These are phyloP conservation scores for Diloba caeruleocephala DNA, from an alignment of 2,888 invertebrate genomes.

Conservation along the genomic window DNA sequence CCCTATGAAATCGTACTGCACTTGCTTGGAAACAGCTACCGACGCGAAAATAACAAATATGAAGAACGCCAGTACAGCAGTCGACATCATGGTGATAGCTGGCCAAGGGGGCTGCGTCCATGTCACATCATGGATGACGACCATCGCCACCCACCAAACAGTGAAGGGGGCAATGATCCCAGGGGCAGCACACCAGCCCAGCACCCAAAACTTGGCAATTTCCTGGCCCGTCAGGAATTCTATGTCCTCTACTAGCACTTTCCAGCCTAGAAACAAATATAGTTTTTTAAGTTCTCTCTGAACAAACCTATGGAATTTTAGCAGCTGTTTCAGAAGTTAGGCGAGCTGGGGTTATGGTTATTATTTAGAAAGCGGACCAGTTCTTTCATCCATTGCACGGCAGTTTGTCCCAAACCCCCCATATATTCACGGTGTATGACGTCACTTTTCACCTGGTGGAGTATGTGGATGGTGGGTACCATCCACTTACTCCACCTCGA, in stretches of 20 bases:
- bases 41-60: constrained; percentile 61
- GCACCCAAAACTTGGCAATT: constrained; percentile 67
- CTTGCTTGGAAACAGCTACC: constrained; percentile 70
- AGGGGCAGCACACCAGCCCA: constrained; percentile 73
- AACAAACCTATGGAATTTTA: too few relatives aligned
- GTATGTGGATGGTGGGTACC: too few relatives aligned
- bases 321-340: too few relatives aligned
- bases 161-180: constrained; percentile 60
- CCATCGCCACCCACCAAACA: constrained; percentile 70
- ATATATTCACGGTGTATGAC: too few relatives aligned
- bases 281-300: too few relatives aligned
- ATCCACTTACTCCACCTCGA: too few relatives aligned
- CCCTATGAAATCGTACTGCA: constrained; percentile 72
- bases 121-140: constrained; percentile 37
- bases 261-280: constrained; percentile 71
- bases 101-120: constrained; percentile 68
- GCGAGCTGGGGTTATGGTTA: too few relatives aligned
- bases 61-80: constrained; percentile 45
- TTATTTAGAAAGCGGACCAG: too few relatives aligned
- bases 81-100: constrained; percentile 51
- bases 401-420: too few relatives aligned
- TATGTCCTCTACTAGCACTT: constrained; percentile 72
- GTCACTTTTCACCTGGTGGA: too few relatives aligned
- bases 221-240: constrained; percentile 72
- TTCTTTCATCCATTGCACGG: too few relatives aligned